These are phyloP conservation scores for Falco berigora DNA, from an alignment of 2,797 vertebrate genomes.

Conservation along the genomic window DNA sequence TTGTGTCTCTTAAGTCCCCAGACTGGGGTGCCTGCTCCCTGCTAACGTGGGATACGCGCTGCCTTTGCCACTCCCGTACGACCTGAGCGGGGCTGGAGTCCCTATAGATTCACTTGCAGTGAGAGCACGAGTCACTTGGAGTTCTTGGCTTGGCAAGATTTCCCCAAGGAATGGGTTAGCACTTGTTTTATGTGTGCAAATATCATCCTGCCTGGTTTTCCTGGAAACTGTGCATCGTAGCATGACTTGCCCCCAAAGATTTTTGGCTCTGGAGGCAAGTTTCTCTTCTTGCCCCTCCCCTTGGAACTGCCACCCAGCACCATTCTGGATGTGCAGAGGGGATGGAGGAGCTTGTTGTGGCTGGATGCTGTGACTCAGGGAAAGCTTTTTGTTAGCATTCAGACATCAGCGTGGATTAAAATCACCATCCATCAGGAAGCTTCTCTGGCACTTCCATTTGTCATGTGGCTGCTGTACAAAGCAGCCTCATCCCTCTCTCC, in stretches of 20 bases:
- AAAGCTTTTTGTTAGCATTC: neutral
- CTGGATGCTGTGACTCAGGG: neutral
- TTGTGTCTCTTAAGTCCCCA: neutral
- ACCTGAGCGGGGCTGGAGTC: too few species aligned
- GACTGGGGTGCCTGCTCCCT: neutral
- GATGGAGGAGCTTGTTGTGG: neutral
- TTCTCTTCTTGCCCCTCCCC: neutral
- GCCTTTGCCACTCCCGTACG: neutral
- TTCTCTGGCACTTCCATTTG: neutral
- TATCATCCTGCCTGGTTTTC: neutral
- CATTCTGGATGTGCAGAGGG: neutral
- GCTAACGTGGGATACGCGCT: too few species aligned
- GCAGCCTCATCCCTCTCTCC: neutral
- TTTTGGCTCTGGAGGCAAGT: neutral
- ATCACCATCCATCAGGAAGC: neutral
- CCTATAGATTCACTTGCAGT: neutral
- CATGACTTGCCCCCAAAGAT: fast-evolving
- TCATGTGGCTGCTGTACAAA: neutral
- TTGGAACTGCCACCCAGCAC: neutral
- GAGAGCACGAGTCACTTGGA: neutral
- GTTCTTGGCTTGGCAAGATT: neutral
- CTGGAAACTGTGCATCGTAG: neutral
- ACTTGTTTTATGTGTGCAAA: neutral
- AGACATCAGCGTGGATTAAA: neutral
- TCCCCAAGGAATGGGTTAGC: neutral